phyloP scores from a whole-genome alignment of 2,797 vertebrate species.

The Anableps anableps region DNA sequence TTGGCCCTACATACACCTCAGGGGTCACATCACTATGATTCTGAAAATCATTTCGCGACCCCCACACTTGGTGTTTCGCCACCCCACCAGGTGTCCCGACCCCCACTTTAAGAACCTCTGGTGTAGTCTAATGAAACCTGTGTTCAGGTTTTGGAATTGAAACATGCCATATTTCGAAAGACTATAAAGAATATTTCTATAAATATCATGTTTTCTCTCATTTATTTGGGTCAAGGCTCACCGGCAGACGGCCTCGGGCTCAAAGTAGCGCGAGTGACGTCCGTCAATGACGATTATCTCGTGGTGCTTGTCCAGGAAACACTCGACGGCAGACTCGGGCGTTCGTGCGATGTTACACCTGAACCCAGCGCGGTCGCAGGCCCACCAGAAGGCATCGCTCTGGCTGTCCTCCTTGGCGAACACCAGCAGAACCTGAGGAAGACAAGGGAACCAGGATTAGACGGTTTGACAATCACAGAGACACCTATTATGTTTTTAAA shows the following conservation, averaged over 20 bases:
- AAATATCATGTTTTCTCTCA: background rate
- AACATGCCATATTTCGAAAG: background rate
- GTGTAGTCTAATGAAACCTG: too few species aligned
- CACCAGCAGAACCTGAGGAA: conserved; percentile 90
- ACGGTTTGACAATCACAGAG: conserved; percentile 10
- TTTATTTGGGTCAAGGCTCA: conserved; percentile 61
- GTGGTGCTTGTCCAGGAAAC: conserved; percentile 94
- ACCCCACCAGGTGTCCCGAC: too few species aligned
- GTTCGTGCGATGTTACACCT: conserved; percentile 90
- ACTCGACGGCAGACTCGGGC: conserved; percentile 90
- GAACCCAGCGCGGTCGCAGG: conserved; percentile 93
- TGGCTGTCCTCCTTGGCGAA: conserved; percentile 96
- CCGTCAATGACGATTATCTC: conserved; percentile 94
- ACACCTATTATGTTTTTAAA: background rate
- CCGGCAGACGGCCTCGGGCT: conserved; percentile 91
- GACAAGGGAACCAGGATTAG: conserved; percentile 11
- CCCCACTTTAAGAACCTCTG: too few species aligned
- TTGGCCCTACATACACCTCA: too few species aligned
- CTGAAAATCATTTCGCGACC: too few species aligned
- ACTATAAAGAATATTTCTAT: background rate
- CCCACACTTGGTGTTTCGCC: too few species aligned
- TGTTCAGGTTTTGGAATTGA: background rate
- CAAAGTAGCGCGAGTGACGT: conserved; percentile 87
- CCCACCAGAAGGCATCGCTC: conserved; percentile 97
- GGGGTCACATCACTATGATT: too few species aligned